Base-by-base conservation (phyloP, 2,797 vertebrate species). In the Halcyon badia region DNA sequence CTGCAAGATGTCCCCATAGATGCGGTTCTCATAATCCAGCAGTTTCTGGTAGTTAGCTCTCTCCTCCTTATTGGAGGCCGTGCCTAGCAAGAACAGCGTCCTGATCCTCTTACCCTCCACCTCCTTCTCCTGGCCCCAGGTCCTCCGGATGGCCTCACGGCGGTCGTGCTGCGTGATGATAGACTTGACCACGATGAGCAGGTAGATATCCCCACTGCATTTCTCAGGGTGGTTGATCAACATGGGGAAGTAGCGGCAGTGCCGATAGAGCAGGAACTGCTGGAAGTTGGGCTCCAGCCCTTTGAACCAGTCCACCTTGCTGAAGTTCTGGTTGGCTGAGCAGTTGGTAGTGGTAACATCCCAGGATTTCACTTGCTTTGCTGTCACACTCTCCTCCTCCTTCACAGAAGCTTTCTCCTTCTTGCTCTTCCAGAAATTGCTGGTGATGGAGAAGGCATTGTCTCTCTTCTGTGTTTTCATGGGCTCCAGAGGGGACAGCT, bases 181-280 rank as follows among this genome's bases (percentile, higher is more conserved):
- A 0, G 99, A 99, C 96, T 99, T 99, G 78, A 99, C 97, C 3
- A 99, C 99, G 6, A 99, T 98, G 60, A 99, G 98, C 88, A 99
- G 95, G 94, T 99, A 97, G 41, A 99, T 58, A 0, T 99, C 97
- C 2, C 97, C 98, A 0, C 49, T 25, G 91, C 99, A 99, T 96
- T 99, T 99, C 96, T 99, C 99, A 0, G 99, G 99, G 96, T 99
- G 99, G 96, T 99, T 99, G 73, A 99, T 96, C 80, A 98, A 92
- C 93, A 99, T 99, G 9, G 99, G 99, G 88, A 99, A 99, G 96
- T 98, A 99, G 2, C 99, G 98, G 89, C 99, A 99, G 95, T 99
- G 99, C 22, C 99, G 98, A 58, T 99, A 99, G 31, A 98, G 97
- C 66, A 99, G 85, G 62, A 99, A 99, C 97, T 99, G 99, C 96